Base-by-base conservation (phyloP, 2,797 vertebrate species). In the Poliocrania exsul region DNA sequence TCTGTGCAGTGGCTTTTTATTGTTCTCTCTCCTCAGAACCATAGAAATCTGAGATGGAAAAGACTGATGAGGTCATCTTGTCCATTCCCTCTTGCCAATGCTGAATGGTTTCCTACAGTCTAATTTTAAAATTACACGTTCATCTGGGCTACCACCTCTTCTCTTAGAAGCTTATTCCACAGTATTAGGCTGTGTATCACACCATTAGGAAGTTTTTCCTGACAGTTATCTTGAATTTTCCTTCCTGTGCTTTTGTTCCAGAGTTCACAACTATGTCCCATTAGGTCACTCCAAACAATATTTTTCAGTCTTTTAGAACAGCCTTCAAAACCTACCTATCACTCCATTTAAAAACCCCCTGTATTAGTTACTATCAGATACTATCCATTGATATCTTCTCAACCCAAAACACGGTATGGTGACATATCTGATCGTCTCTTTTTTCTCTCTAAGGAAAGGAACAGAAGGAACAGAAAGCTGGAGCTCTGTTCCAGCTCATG, bases 51-150 rank as follows among this genome's bases (percentile, higher is more conserved):
- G 93, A 96, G 90, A 91, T 72, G 95, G 74, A 96, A 95, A 96
- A 88, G 72, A 53, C 87, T 83, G 85, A 92, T 94, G 95, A 96
- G 72, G 77, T 97, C 90, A 97, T 90, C 92, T 91, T 90, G 81
- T 96, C 93, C 90, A 38, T 87, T 85, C 20, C 15, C 35, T 17
- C 40, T 84, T 93, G 95, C 95, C 95, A 95, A 70, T 0, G 10
- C 46, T 93, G 91, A 95, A 94, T 96, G 93, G 81, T 94, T 91
- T 94, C 93, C 95, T 89, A 91, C 37, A 40, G 82, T 66, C 80
- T 95, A 93, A 95, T 93, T 96, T 95, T 82, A 93, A 94, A 95
- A 97, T 95, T 93, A 96, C 65, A 95, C 88, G 80, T 91, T 93
- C 89, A 90, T 3, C 57, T 89, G 85, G 84, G 77, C 67, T 95